Percentiles rank a stretch among this genome's conserved stretches.
Evolutionary conservation across 1,140 invertebrate species (phyloP).

Genomic region (Danaus plexippus): DNA sequence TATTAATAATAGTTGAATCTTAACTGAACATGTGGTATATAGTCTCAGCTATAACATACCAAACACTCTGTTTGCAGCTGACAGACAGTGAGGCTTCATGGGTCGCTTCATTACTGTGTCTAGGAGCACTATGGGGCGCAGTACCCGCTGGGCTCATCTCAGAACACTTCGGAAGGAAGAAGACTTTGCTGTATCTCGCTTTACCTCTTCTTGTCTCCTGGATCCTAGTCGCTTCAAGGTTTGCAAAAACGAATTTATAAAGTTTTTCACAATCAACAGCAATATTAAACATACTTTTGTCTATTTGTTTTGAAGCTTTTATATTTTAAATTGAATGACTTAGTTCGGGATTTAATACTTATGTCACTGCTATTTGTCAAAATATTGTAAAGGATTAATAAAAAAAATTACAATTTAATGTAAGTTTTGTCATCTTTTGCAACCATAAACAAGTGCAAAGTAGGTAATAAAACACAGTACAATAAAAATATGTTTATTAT

Average conservation of each 20-base stretch:
- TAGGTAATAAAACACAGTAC: too few species aligned
- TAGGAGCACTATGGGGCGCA: constrained; percentile 73
- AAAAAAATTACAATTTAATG: background rate
- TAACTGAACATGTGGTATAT: too few species aligned
- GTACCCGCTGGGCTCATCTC: constrained; percentile 74
- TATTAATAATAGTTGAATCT: too few species aligned
- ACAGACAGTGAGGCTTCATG: constrained; percentile 64
- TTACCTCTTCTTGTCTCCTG: constrained; percentile 75
- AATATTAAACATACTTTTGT: too few species aligned
- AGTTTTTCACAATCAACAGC: too few species aligned
- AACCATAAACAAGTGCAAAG: too few species aligned
- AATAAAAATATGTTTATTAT: background rate
- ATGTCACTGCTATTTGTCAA: too few species aligned
- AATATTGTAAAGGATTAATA: constrained; percentile 4
- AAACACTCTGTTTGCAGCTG: constrained; percentile 23
- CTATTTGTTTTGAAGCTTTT: too few species aligned
- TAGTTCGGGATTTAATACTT: too few species aligned
- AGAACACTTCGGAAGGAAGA: constrained; percentile 78
- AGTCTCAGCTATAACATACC: background rate
- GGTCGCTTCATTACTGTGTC: constrained; percentile 71
- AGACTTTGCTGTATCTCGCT: constrained; percentile 72
- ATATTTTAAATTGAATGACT: too few species aligned
- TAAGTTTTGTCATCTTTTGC: too few species aligned
- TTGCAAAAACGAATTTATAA: too few species aligned
- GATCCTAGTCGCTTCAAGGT: constrained; percentile 74